phyloP scores from a whole-genome alignment of 2,888 invertebrate genomes.

The Drosophila infuscata region DNA sequence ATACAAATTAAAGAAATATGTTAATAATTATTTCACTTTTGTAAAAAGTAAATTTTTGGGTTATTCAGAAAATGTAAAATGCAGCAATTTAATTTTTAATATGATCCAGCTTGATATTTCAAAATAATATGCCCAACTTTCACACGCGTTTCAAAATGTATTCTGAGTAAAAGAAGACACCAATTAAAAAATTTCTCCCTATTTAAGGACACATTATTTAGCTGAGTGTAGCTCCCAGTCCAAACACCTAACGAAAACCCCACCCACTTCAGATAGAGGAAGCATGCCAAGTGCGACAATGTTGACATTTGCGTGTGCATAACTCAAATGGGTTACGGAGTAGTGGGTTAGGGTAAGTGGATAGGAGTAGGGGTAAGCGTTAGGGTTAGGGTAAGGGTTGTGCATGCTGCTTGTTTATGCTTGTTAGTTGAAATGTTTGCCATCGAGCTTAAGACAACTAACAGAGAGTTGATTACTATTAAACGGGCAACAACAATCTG shows the following conservation, averaged over 20 bases:
- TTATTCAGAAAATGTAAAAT: neutral
- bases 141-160: neutral
- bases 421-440: slow-evolving; percentile 53
- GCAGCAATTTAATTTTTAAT: neutral
- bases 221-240: slow-evolving; percentile 3
- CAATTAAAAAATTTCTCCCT: neutral
- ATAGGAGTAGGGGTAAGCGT: neutral
- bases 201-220: neutral
- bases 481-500: slow-evolving; percentile 22
- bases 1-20: neutral
- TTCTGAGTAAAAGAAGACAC: neutral
- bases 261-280: slow-evolving; percentile 39
- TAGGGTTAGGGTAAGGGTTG: neutral
- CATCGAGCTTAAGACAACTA: slow-evolving; percentile 70
- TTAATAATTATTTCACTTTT: neutral
- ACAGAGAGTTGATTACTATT: slow-evolving; percentile 42
- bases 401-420: slow-evolving; percentile 20
- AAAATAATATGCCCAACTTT: neutral
- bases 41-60: neutral
- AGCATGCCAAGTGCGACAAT: slow-evolving; percentile 71
- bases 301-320: slow-evolving; percentile 73
- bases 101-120: neutral
- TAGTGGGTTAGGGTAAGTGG: neutral
- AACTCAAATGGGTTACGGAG: slow-evolving; percentile 5
- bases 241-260: neutral